Evolutionary conservation across 2,888 invertebrate genomes (phyloP).

Genomic region (Hecatera dysodea): DNA sequence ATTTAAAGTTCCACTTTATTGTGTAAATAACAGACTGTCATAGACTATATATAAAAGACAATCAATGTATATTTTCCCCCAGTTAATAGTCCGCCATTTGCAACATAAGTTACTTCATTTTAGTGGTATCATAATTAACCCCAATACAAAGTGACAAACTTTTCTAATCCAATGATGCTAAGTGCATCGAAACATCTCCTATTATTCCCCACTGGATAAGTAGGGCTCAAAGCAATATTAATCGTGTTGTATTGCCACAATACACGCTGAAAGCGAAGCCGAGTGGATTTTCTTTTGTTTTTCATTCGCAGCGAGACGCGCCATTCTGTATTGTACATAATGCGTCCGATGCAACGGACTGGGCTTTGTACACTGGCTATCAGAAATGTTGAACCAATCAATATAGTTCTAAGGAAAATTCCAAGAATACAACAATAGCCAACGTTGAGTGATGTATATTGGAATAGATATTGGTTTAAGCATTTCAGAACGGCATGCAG

Average conservation of each 20-base stretch:
- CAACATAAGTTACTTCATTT: not conserved
- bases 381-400: conserved; percentile 44
- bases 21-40: no score
- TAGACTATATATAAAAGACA: not conserved
- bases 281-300: conserved; percentile 68
- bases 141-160: not conserved
- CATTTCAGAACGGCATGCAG: not conserved
- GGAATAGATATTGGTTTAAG: not conserved
- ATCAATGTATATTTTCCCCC: not conserved
- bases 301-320: conserved; percentile 53
- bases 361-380: conserved; percentile 58
- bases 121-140: not conserved
- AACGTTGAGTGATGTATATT: not conserved
- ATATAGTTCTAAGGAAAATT: conserved; percentile 18
- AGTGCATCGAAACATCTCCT: conserved; percentile 11
- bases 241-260: conserved; percentile 45
- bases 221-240: conserved; percentile 57
- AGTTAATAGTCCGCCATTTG: not conserved
- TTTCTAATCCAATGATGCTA: not conserved
- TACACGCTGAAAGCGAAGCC: conserved; percentile 51
- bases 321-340: conserved; percentile 67
- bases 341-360: conserved; percentile 64
- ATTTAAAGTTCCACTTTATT: not conserved
- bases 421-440: not conserved
- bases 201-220: conserved; percentile 18